phyloP scores from a whole-genome alignment of 2,797 vertebrate species.

The Lithobates pipiens region DNA sequence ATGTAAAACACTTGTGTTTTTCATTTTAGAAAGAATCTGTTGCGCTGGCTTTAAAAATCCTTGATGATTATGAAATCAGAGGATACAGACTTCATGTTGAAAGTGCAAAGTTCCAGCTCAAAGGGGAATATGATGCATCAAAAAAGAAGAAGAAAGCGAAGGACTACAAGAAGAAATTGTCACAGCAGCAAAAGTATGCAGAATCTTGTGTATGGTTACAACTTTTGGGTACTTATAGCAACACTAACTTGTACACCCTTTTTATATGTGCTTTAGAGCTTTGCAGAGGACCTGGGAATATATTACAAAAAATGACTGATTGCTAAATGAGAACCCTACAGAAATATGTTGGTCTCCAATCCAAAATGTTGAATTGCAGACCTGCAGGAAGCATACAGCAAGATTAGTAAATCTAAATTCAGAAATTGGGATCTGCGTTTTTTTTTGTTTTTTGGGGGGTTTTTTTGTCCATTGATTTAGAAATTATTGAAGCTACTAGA shows the following conservation, averaged over 20 bases:
- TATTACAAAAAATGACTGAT: too few species aligned
- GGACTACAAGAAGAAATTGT: conserved; percentile 92
- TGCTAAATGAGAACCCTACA: too few species aligned
- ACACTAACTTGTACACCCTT: neutral
- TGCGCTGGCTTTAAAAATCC: conserved; percentile 85
- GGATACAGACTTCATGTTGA: conserved; percentile 93
- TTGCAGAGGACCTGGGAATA: too few species aligned
- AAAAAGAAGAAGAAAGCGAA: conserved; percentile 96
- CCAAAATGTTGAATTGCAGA: too few species aligned
- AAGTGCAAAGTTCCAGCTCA: conserved; percentile 90
- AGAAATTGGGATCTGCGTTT: too few species aligned
- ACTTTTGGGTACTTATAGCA: neutral
- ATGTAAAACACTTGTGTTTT: too few species aligned
- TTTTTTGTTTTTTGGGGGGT: too few species aligned
- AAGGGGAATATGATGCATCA: conserved; percentile 92
- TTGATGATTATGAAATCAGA: conserved; percentile 92
- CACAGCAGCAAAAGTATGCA: conserved; percentile 91
- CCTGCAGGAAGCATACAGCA: too few species aligned
- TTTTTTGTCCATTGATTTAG: too few species aligned
- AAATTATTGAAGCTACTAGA: too few species aligned
- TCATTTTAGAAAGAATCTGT: conserved; percentile 86
- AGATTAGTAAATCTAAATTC: too few species aligned
- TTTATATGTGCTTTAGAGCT: neutral
- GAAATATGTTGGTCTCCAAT: too few species aligned
- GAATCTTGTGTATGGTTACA: neutral